Percentiles rank a stretch among this genome's conserved stretches.
phyloP scores from a whole-genome alignment of 2,888 invertebrate genomes.

The Muscina levida region DNA sequence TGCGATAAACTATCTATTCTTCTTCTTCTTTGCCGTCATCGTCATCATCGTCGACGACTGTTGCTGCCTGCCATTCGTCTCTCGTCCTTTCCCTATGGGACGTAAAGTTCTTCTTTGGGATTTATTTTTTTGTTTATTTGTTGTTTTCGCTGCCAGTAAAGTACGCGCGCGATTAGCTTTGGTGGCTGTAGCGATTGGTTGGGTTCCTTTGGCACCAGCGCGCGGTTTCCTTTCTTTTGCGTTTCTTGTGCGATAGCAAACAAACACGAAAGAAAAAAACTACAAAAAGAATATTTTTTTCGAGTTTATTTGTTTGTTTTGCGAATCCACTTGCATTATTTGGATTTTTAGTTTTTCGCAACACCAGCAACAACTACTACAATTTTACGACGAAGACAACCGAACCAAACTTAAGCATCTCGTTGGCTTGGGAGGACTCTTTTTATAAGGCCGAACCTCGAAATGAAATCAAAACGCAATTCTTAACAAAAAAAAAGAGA shows the following conservation, averaged over 20 bases:
- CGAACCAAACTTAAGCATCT: constrained; percentile 18
- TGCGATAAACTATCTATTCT: constrained; percentile 66
- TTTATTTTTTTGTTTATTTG: constrained; percentile 12
- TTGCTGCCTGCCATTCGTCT: constrained; percentile 18
- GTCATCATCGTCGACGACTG: too few relatives aligned
- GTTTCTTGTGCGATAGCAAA: not conserved
- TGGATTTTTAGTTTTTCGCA: constrained; percentile 46
- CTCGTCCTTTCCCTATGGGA: not conserved
- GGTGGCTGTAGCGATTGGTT: too few relatives aligned
- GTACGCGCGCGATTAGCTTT: too few relatives aligned
- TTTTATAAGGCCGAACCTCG: constrained; percentile 1
- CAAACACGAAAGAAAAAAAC: too few relatives aligned
- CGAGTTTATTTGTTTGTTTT: not conserved
- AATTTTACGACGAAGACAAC: too few relatives aligned
- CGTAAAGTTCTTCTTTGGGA: constrained; percentile 7
- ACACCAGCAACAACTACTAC: too few relatives aligned
- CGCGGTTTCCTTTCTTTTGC: not conserved
- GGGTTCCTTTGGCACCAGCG: constrained; percentile 2
- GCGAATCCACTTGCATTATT: constrained; percentile 31
- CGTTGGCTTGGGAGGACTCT: constrained; percentile 37
- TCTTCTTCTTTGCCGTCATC: constrained; percentile 22
- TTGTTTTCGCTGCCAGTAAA: too few relatives aligned
- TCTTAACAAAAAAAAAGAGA: constrained; percentile 61
- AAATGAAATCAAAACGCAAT: constrained; percentile 39
- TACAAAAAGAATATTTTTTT: too few relatives aligned